These are phyloP conservation scores for Hemichromis elongatus DNA, from an alignment of 2,113 vertebrate genomes.

Conservation along the genomic window DNA sequence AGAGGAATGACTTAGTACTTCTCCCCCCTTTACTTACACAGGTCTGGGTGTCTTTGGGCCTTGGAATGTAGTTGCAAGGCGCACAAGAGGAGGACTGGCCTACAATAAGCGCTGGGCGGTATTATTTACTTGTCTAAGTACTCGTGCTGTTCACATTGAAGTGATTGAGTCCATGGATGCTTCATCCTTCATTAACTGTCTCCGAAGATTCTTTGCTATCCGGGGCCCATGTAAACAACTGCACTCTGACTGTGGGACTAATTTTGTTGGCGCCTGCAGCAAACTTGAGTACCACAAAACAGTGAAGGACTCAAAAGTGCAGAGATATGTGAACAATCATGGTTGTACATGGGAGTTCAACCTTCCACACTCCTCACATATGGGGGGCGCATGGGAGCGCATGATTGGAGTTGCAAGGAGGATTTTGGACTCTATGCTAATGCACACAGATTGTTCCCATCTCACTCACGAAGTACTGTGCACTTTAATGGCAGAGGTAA, in stretches of 20 bases:
- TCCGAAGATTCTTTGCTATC: neutral
- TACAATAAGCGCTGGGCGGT: rapidly evolving
- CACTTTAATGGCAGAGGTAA: neutral
- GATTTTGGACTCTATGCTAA: neutral
- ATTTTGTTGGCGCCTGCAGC: neutral
- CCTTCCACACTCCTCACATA: neutral
- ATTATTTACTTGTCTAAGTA: neutral
- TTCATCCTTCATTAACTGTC: neutral
- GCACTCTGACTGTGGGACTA: neutral
- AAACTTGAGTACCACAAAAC: neutral
- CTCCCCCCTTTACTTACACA: neutral
- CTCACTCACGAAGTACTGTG: neutral
- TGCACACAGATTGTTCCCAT: neutral
- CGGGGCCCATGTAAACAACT: neutral
- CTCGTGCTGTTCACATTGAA: neutral
- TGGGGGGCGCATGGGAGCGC: neutral
- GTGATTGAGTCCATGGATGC: neutral
- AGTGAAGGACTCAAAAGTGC: neutral
- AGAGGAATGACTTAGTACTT: neutral
- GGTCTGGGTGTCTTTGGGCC: neutral
- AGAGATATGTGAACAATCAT: neutral
- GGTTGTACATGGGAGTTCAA: neutral
- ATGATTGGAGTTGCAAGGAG: neutral
- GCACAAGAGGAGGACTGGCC: neutral
- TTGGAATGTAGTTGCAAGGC: neutral